These are phyloP conservation scores for Orestias chungarensis DNA, from an alignment of 2,797 vertebrate species.

Conservation along the genomic window DNA sequence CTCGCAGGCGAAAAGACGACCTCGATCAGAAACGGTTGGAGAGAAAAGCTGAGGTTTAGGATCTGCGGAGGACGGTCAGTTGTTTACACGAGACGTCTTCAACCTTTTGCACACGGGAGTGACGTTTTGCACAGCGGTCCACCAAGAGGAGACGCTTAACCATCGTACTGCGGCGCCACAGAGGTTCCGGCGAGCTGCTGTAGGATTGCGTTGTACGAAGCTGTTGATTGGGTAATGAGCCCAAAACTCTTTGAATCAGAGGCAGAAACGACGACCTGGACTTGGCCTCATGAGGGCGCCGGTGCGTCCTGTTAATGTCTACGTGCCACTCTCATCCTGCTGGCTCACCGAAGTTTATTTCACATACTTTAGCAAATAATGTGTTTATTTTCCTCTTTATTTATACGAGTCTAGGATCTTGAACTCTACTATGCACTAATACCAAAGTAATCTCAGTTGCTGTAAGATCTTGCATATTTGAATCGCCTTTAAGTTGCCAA, in stretches of 20 bases:
- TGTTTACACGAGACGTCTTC: constrained; percentile 18
- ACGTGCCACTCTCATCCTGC: constrained; percentile 53
- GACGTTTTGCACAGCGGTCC: constrained; percentile 28
- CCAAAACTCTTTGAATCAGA: constrained; percentile 2
- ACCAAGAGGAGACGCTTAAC: constrained; percentile 30
- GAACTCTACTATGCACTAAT: constrained; percentile 79
- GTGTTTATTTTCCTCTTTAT: constrained; percentile 43
- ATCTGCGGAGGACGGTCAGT: constrained; percentile 14
- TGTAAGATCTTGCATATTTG: constrained; percentile 70
- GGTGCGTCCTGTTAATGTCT: neutral
- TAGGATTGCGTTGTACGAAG: neutral
- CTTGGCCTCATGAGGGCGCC: constrained; percentile 17
- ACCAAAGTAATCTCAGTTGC: constrained; percentile 82
- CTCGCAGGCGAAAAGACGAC: constrained; percentile 44
- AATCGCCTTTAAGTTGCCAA: constrained; percentile 59
- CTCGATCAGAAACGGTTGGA: constrained; percentile 35
- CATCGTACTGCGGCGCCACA: neutral
- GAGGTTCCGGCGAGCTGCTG: neutral
- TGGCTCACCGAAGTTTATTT: constrained; percentile 39
- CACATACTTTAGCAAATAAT: constrained; percentile 46
- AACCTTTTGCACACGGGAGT: constrained; percentile 56
- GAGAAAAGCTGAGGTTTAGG: constrained; percentile 9
- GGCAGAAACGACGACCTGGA: too few relatives aligned
- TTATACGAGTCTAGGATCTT: constrained; percentile 54
- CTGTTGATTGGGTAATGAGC: too few relatives aligned